A percentile compares a stretch with the other conserved stretches of the same genome.
Evolutionary conservation across 1,140 invertebrate species (phyloP).

Genomic region (Reticulitermes speratus): DNA sequence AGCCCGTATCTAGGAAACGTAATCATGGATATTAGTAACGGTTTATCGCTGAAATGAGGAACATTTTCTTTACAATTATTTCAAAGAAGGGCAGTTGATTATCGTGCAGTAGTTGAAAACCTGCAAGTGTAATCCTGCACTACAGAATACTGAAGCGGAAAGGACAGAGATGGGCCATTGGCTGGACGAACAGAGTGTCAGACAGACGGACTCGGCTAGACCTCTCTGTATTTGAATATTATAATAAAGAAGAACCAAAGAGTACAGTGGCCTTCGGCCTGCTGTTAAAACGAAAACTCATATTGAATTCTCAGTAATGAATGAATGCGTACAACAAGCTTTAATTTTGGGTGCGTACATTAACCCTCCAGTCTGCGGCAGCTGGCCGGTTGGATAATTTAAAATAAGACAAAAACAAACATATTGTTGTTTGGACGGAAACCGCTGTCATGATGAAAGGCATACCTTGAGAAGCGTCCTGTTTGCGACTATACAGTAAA

Average conservation of each 20-base stretch:
- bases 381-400: constrained; percentile 9
- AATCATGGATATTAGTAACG: too few relatives aligned
- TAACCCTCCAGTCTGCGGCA: background rate
- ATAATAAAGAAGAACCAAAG: background rate
- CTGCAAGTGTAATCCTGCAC: background rate
- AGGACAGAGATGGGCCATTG: background rate
- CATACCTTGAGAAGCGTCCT: too few relatives aligned
- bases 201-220: background rate
- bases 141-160: background rate
- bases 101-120: too few relatives aligned
- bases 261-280: background rate
- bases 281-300: background rate
- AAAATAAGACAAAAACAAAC: background rate
- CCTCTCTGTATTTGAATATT: background rate
- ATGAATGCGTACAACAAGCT: background rate
- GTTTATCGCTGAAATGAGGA: too few relatives aligned
- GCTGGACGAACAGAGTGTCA: background rate
- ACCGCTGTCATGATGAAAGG: background rate
- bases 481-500: too few relatives aligned
- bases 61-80: too few relatives aligned
- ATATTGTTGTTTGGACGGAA: constrained; percentile 8
- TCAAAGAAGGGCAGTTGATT: too few relatives aligned
- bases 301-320: background rate
- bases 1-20: too few relatives aligned
- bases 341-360: background rate